Percentiles rank a stretch among this genome's conserved stretches.
Evolutionary conservation across 2,888 invertebrate species (phyloP).

Genomic region (Conchocele bisecta): DNA sequence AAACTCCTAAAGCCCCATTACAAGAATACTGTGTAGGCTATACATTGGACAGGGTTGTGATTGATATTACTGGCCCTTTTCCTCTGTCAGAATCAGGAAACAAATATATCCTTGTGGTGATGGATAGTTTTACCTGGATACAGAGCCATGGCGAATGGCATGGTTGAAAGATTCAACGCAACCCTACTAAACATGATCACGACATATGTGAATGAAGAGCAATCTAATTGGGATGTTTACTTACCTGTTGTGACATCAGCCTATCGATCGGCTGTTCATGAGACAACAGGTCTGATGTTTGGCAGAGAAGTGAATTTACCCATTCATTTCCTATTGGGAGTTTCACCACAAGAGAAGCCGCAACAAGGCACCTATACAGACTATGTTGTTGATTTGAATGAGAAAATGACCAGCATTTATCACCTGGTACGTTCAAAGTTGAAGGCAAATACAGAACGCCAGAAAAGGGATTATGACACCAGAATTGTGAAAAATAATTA

Average conservation of each 20-base stretch:
- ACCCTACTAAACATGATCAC: conserved; percentile 19
- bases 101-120: conserved; percentile 28
- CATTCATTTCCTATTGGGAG: conserved; percentile 2
- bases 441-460: too few species aligned
- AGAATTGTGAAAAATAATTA: too few species aligned
- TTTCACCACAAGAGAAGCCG: too few species aligned
- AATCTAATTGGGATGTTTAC: conserved; percentile 29
- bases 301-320: conserved; percentile 13
- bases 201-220: conserved; percentile 10
- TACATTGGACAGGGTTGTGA: conserved; percentile 53
- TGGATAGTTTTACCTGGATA: conserved; percentile 21
- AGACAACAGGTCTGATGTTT: conserved; percentile 27
- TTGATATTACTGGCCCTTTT: conserved; percentile 53
- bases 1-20: conserved; percentile 9
- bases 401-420: too few species aligned
- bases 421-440: too few species aligned
- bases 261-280: conserved; percentile 6
- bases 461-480: too few species aligned
- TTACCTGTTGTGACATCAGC: conserved; percentile 18
- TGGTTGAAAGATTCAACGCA: conserved; percentile 22
- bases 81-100: conserved; percentile 36
- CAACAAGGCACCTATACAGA: too few species aligned
- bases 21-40: conserved; percentile 15
- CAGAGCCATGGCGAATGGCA: background rate
- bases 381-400: too few species aligned